Conservation (phyloP, 1,140 invertebrate species). For the Heterodera carotae region DNA sequence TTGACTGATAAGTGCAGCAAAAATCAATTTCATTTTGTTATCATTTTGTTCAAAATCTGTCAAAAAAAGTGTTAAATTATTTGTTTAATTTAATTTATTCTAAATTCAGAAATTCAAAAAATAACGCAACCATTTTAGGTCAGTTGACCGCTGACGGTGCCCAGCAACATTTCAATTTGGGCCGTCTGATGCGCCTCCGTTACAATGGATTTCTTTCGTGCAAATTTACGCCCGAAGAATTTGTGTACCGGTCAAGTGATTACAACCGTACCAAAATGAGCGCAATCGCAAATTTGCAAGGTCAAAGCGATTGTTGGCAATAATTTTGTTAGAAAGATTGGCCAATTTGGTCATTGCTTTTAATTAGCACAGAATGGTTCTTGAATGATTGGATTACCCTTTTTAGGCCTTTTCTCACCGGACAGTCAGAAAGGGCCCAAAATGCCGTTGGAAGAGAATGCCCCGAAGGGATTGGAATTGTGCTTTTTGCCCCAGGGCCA, state of each 20-base stretch:
- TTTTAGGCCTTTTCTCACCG: constrained; percentile 1
- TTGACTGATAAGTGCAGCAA: too few species aligned
- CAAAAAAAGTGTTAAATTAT: not conserved
- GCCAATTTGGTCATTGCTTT: too few species aligned
- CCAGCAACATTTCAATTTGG: constrained; percentile 22
- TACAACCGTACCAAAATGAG: constrained; percentile 26
- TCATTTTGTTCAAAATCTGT: too few species aligned
- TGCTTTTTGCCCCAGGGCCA: constrained; percentile 7
- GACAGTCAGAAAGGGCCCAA: constrained; percentile 13
- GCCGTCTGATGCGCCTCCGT: not conserved
- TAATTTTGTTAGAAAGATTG: too few species aligned
- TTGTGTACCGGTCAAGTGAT: constrained; percentile 19
- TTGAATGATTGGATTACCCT: not conserved
- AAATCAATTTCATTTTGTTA: too few species aligned
- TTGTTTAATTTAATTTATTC: not conserved
- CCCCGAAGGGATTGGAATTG: constrained; percentile 2
- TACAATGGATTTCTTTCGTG: constrained; percentile 9
- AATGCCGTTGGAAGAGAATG: constrained; percentile 17
- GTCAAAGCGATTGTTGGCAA: too few species aligned
- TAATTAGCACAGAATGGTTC: too few species aligned
- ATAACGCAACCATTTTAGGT: not conserved
- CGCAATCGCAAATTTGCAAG: constrained; percentile 8
- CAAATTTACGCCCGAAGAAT: constrained; percentile 7
- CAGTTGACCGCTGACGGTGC: constrained; percentile 12
- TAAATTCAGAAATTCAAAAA: not conserved